A percentile compares a stretch with the other conserved stretches of the same genome.
phyloP scores from a whole-genome alignment of 2,113 vertebrate genomes.

The Laticauda laticaudata region DNA sequence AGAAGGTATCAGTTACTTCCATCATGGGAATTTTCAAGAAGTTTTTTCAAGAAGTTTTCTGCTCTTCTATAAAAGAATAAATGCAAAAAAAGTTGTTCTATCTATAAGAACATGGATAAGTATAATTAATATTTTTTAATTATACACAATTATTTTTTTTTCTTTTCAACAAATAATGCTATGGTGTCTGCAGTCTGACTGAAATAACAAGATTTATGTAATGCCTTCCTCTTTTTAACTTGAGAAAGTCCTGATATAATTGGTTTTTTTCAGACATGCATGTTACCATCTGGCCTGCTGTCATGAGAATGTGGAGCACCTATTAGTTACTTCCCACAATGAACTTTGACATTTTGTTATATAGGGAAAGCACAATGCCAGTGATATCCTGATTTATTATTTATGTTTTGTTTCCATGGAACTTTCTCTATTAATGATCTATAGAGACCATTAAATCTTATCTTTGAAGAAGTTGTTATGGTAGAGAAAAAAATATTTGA shows the following conservation, averaged over 20 bases:
- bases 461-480: slow-evolving; percentile 46
- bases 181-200: neutral
- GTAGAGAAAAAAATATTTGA: slow-evolving; percentile 17
- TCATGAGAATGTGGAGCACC: slow-evolving; percentile 53
- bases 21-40: neutral
- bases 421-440: slow-evolving; percentile 52
- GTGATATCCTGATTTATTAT: slow-evolving; percentile 63
- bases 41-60: neutral
- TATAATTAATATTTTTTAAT: neutral
- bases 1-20: neutral
- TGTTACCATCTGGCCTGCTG: slow-evolving; percentile 49
- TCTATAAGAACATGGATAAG: rapidly evolving
- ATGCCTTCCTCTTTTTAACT: neutral
- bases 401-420: slow-evolving; percentile 59
- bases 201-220: neutral
- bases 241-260: neutral
- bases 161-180: neutral
- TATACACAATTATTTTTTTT: neutral
- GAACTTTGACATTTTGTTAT: slow-evolving; percentile 60
- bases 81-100: neutral
- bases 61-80: neutral
- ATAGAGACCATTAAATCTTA: slow-evolving; percentile 51
- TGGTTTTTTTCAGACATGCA: slow-evolving; percentile 10
- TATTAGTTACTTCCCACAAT: slow-evolving; percentile 53
- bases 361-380: slow-evolving; percentile 61